Conservation (phyloP, 2,797 vertebrate species). For the Novumbra hubbsi region DNA sequence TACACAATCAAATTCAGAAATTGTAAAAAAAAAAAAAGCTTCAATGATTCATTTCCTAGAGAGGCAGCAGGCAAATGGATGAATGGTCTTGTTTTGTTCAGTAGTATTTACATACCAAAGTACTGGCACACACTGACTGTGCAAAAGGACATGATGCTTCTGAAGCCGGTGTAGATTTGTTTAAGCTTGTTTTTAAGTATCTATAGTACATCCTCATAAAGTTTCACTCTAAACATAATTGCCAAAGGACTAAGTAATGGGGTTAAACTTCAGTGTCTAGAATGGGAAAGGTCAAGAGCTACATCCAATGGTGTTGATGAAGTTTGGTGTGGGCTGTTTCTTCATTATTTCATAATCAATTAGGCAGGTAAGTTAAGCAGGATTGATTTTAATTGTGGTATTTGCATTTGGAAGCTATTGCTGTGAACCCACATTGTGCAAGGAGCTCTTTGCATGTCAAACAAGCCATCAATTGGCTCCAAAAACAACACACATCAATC, state of each 20-base stretch:
- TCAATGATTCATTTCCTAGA: slow-evolving; percentile 12
- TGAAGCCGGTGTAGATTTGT: not conserved
- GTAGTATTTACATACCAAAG: not conserved
- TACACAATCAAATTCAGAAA: slow-evolving; percentile 23
- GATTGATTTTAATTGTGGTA: too few species aligned
- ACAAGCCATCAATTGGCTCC: too few species aligned
- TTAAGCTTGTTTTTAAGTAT: not conserved
- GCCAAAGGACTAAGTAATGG: not conserved
- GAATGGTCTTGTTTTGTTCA: not conserved
- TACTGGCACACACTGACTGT: not conserved
- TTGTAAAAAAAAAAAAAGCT: too few species aligned
- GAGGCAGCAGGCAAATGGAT: not conserved
- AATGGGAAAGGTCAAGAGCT: not conserved
- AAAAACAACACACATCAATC: too few species aligned
- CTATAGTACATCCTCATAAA: not conserved
- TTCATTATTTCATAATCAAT: too few species aligned
- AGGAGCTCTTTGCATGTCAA: too few species aligned
- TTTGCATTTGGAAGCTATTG: too few species aligned
- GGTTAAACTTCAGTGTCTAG: not conserved
- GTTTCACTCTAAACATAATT: not conserved
- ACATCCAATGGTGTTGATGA: not conserved
- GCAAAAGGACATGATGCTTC: not conserved
- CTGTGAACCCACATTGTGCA: too few species aligned
- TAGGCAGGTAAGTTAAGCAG: too few species aligned
- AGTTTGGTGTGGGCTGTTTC: too few species aligned